Base-by-base conservation (phyloP, 2,888 invertebrate genomes). In the Papilio demoleus region DNA sequence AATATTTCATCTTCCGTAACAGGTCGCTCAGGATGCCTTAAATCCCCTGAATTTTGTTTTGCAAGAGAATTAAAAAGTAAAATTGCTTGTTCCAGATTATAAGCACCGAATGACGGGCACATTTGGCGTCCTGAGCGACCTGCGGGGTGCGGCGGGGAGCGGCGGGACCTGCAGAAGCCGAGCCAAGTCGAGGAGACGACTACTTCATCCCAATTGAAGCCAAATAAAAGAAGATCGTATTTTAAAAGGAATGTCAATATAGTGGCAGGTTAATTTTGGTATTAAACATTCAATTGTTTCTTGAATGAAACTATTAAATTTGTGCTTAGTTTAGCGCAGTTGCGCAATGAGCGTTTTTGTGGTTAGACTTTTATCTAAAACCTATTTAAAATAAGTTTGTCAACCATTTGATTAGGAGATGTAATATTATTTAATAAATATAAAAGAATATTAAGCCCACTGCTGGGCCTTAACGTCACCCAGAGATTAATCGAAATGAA, bases 31-130 rank as follows among this genome's bases (percentile, higher is more conserved):
- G 90, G 89, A 85, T 78, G 85, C 82, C 68, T 68, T 56, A 68
- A 76, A 76, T 81, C 80, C 79, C 78, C 81, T 81, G 76, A 76
- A 75, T 73, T 70, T 77, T 70, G 73, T 76, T 76, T 82, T 75
- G 72, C 76, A 65, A 77, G 79, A 81, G 83, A 84, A 84, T 88
- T 58, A 86, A 89, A 87, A 80, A 87, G 85, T 88, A 82, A 87
- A 76, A 87, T 90, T 92, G 80, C 86, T 92, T 92, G 92, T 92
- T 92, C 89, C 92, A 92, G 92, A 91, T 92, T 80, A 75, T 92
- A 80, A 92, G 88, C 81, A 89, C 90, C 81, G 92, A 91, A 83
- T 92, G 90, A 91, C 27, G 88, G 88, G 88, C 84, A 76, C 81
- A 80, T 82, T 77, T 81, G 88, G 85, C 82, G 56, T 84, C 88